These are phyloP conservation scores for Daboia siamensis DNA, from an alignment of 2,113 vertebrate species.

Conservation along the genomic window DNA sequence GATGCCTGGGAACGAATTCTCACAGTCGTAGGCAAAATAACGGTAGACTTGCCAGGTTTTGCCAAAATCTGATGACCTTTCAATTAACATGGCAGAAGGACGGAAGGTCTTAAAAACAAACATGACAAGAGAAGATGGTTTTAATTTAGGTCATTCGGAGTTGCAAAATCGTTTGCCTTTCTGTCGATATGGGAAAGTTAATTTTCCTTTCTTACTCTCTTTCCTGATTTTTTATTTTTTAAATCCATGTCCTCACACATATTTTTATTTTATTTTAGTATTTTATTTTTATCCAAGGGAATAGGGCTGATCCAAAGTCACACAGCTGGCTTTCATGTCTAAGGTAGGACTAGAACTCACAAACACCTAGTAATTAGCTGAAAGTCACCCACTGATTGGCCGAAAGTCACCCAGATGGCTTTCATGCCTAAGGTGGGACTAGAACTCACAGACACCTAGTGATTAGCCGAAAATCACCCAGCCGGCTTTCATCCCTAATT, in stretches of 20 bases:
- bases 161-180: not conserved
- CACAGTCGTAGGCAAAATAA: constrained; percentile 96
- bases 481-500: too few relatives aligned
- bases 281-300: not conserved
- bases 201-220: constrained; percentile 1
- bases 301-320: not conserved
- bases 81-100: constrained; percentile 92
- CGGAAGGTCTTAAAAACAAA: constrained; percentile 86
- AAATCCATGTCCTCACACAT: not conserved
- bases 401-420: too few relatives aligned
- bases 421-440: too few relatives aligned
- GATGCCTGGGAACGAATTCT: constrained; percentile 82
- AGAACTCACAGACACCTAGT: too few relatives aligned
- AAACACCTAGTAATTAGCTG: too few relatives aligned
- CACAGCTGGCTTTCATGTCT: too few relatives aligned
- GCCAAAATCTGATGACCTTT: constrained; percentile 93
- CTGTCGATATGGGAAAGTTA: not conserved
- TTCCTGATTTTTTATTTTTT: not conserved
- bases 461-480: too few relatives aligned
- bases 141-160: not conserved
- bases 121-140: not conserved
- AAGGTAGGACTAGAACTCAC: too few relatives aligned
- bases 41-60: constrained; percentile 91
- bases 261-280: not conserved
- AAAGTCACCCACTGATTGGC: too few relatives aligned